phyloP scores from a whole-genome alignment of 2,113 vertebrate species.

The Coregonus clupeaformis region DNA sequence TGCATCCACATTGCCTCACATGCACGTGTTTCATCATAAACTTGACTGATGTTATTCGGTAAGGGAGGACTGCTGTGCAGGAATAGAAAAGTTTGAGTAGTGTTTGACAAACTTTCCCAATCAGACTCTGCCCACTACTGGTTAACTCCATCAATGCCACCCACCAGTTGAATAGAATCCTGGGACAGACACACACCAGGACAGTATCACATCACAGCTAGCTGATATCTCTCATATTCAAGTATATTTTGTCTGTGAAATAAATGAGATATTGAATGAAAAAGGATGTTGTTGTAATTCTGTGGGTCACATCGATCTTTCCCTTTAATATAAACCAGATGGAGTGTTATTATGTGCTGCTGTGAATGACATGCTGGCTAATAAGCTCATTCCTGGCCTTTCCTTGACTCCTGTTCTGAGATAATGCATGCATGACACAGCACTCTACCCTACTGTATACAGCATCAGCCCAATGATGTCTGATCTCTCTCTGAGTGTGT shows the following conservation, averaged over 20 bases:
- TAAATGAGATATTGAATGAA: not conserved
- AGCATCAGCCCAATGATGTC: not conserved
- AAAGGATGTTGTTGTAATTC: no score
- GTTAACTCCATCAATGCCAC: not conserved
- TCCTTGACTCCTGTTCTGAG: no score
- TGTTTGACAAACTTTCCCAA: slow-evolving; percentile 13
- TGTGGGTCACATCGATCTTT: no score
- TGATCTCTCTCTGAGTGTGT: slow-evolving; percentile 4
- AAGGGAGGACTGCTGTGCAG: no score
- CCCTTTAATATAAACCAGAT: no score
- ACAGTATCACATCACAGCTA: not conserved
- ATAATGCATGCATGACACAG: not conserved
- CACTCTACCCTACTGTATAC: not conserved
- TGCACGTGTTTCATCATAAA: no score
- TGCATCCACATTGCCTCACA: no score
- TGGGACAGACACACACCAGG: not conserved
- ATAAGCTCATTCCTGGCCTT: not conserved
- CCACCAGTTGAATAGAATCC: not conserved
- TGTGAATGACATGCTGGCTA: not conserved
- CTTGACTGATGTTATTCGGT: no score
- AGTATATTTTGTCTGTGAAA: not conserved
- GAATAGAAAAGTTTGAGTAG: not conserved
- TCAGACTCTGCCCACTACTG: slow-evolving; percentile 37
- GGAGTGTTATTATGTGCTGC: not conserved
- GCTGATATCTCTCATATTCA: not conserved